phyloP scores from a whole-genome alignment of 2,113 vertebrate genomes.

The Grus americana region DNA sequence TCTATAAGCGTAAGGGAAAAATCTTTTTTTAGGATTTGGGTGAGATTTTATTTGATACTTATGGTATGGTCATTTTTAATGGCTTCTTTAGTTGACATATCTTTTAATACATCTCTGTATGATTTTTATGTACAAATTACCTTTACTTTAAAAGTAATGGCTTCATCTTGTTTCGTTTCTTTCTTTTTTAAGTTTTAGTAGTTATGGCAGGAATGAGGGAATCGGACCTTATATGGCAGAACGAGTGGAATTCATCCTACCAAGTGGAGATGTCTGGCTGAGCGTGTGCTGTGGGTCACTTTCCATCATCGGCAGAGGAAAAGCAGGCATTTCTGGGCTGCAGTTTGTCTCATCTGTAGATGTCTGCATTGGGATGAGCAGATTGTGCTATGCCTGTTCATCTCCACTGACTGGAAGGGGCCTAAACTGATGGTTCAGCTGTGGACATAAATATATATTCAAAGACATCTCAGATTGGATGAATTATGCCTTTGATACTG shows the following conservation, averaged over 20 bases:
- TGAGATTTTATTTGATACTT: neutral
- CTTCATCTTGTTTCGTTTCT: neutral
- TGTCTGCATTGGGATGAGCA: neutral
- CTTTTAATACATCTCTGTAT: neutral
- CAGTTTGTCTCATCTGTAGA: neutral
- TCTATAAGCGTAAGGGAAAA: neutral
- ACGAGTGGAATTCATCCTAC: neutral
- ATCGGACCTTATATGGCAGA: neutral
- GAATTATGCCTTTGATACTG: neutral
- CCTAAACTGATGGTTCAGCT: neutral
- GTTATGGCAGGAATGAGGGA: neutral
- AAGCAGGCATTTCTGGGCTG: neutral
- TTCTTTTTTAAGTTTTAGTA: neutral
- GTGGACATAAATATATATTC: neutral
- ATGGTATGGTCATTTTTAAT: neutral
- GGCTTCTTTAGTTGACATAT: neutral
- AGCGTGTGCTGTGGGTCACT: neutral
- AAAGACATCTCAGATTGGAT: neutral
- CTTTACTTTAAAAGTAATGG: neutral
- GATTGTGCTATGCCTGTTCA: neutral
- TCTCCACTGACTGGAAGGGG: neutral
- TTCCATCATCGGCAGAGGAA: accelerated
- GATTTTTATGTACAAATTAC: neutral
- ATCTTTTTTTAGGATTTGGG: neutral
- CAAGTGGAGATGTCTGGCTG: neutral